Conservation (phyloP, 2,797 vertebrate genomes). For the Pseudomugil tenellus region DNA sequence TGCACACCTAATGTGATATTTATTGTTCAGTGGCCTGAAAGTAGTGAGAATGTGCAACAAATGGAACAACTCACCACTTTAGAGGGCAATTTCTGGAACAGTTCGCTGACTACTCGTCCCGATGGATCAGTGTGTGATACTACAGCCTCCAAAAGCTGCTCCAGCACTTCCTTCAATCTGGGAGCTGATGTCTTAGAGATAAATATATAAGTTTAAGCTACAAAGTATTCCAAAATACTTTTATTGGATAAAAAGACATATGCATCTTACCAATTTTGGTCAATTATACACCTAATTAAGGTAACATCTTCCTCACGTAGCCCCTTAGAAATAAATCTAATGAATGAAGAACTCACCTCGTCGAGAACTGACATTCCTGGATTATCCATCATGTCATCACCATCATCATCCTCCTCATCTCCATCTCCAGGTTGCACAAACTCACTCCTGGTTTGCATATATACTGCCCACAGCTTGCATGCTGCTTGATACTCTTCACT, state of each 20-base stretch:
- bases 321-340: not conserved
- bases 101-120: conserved; percentile 92
- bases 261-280: not conserved
- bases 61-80: conserved; percentile 89
- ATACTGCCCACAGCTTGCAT: conserved; percentile 92
- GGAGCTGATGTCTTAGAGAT: conserved; percentile 84
- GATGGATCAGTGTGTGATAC: conserved; percentile 91
- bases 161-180: conserved; percentile 93
- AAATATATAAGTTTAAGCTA: conserved; percentile 4
- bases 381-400: conserved; percentile 89
- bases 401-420: conserved; percentile 88
- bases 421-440: conserved; percentile 93
- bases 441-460: conserved; percentile 92
- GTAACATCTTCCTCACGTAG: not conserved
- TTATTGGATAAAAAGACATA: not conserved
- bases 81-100: conserved; percentile 98
- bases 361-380: conserved; percentile 89
- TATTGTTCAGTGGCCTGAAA: not conserved
- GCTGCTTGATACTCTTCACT: conserved; percentile 94
- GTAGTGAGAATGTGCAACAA: not conserved
- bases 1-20: not conserved
- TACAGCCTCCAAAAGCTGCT: conserved; percentile 94
- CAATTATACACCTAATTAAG: not conserved
- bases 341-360: conserved; percentile 67
- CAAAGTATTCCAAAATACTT: not conserved